These are phyloP conservation scores for Pelobates cultripes DNA, from an alignment of 2,797 vertebrate genomes.

Conservation along the genomic window DNA sequence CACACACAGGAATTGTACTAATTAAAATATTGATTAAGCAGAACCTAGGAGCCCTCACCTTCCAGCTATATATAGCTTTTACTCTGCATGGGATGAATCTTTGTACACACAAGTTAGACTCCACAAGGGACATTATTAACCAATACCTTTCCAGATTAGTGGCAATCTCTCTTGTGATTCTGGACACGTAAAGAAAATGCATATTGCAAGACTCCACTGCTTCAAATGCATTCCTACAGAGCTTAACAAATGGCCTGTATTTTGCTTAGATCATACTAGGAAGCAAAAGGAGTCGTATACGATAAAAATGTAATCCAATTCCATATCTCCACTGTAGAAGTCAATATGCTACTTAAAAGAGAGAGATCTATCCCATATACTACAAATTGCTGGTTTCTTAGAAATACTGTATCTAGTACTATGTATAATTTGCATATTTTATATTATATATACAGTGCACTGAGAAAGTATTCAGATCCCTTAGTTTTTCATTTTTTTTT, in stretches of 20 bases:
- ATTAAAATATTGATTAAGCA: constrained; percentile 57
- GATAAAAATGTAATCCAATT: background rate
- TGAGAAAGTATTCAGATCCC: too few relatives aligned
- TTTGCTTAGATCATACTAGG: background rate
- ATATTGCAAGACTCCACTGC: background rate
- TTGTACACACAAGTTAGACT: constrained; percentile 19
- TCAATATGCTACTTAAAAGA: background rate
- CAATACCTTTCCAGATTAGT: background rate
- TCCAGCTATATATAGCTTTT: constrained; percentile 35
- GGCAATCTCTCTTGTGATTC: background rate
- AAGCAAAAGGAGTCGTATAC: background rate
- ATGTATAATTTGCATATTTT: too few relatives aligned
- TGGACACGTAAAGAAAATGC: constrained; percentile 2
- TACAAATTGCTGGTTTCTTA: too few relatives aligned
- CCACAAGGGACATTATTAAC: constrained; percentile 13
- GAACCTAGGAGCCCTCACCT: constrained; percentile 34
- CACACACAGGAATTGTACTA: constrained; percentile 53
- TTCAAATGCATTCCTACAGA: background rate
- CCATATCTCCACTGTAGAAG: background rate
- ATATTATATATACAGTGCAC: too few relatives aligned
- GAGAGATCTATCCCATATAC: too few relatives aligned
- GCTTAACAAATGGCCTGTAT: background rate
- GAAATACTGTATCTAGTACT: too few relatives aligned
- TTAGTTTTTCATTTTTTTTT: too few relatives aligned
- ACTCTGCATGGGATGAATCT: constrained; percentile 12